Evolutionary conservation across 1,140 invertebrate species (phyloP).

Genomic region (Solen grandis): DNA sequence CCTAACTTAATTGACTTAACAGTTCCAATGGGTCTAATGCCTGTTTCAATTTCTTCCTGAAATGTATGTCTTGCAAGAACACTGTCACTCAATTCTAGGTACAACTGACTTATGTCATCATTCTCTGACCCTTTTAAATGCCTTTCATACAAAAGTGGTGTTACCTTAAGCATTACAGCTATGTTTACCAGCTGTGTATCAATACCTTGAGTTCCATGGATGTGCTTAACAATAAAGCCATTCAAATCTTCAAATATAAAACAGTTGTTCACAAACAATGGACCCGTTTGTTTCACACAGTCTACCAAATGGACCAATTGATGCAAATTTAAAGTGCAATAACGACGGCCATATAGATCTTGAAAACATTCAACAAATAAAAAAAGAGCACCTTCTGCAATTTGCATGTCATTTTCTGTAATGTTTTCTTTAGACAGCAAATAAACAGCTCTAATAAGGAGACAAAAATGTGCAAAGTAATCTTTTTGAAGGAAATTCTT

Average conservation of each 20-base stretch:
- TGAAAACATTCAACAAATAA: conserved; percentile 47
- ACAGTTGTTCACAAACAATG: conserved; percentile 60
- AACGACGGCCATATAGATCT: conserved; percentile 40
- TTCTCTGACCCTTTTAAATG: conserved; percentile 20
- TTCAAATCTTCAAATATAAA: conserved; percentile 61
- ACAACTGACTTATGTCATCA: too few species aligned
- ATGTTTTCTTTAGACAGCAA: conserved; percentile 51
- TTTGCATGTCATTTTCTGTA: conserved; percentile 27
- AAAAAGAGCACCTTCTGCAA: conserved; percentile 20
- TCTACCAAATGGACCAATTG: conserved; percentile 54
- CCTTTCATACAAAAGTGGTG: conserved; percentile 18
- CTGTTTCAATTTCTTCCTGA: conserved; percentile 46
- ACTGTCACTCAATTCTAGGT: conserved; percentile 35
- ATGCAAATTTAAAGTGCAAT: conserved; percentile 57
- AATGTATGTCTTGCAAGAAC: conserved; percentile 5
- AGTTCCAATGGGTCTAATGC: conserved; percentile 39
- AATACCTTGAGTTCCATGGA: conserved; percentile 55
- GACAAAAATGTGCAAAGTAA: conserved; percentile 53
- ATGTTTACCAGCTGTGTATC: conserved; percentile 45
- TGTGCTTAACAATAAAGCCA: conserved; percentile 57
- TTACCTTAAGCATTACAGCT: conserved; percentile 25
- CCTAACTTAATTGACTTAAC: background rate
- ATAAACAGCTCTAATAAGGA: conserved; percentile 48
- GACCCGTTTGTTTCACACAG: conserved; percentile 52
- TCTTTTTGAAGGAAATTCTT: background rate